Base-by-base conservation (phyloP, 2,113 vertebrate genomes). In the Thryonomys swinderianus region DNA sequence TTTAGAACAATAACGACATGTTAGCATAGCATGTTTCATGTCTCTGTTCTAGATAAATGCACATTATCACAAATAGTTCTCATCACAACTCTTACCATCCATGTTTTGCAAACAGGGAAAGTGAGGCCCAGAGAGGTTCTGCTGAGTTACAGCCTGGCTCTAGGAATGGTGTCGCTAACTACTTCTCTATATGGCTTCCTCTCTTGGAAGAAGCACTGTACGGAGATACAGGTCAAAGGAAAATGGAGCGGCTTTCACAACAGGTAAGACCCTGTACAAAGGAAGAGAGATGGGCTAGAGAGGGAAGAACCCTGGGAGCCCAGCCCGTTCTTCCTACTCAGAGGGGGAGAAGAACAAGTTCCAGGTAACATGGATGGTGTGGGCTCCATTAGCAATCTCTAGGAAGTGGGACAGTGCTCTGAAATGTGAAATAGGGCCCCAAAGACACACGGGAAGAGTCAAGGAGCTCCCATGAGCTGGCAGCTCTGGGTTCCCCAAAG, bases 151-250 rank as follows among this genome's bases (percentile, higher is more conserved):
- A 82, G 45, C 13, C 42, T 40, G 40, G 34, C 71, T 90, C n/a
- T 53, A 85, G 55, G 82, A 74, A 88, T 7, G 14, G 1, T n/a
- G 51, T 55, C 18, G 12, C 84, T 66, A 85, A 66, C 78, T 4
- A 4, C 23, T 42, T 37, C 5, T 62, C 40, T 16, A 10, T 2
- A 81, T 2, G 32, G n/a, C 1, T 32, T 64, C 27, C 87, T 5
- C 37, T 92, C 48, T 80, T 23, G 89, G 51, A 85, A 53, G 61
- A 95, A 91, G 61, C 69, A 51, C 57, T 14, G 82, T 51, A 55
- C 55, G 51, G 61, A n/a, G 18, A 71, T 18, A 18, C 1, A 37
- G 48, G 71, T 83, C 62, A 88, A 69, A 88, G 32, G 37, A 87
- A 51, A 80, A 9, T 64, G 17, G 23, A 66, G 5, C 40, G 69